Base-by-base conservation (phyloP, 2,888 invertebrate species). In the Lasioglossum marginatum region DNA sequence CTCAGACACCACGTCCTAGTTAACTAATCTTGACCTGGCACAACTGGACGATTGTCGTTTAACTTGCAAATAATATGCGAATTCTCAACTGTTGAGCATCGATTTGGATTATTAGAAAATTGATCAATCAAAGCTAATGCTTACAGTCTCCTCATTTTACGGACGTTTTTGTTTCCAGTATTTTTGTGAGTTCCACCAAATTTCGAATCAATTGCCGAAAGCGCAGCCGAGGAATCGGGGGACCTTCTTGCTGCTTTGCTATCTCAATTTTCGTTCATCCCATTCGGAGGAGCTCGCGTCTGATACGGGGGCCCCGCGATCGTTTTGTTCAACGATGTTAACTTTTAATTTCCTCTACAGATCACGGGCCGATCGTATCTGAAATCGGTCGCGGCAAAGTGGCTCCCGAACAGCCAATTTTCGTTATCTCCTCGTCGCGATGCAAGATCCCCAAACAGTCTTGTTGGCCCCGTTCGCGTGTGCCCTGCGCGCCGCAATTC, bases 301-400 rank as follows among this genome's bases (percentile, higher is more conserved):
- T 14, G 19, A 43, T 37, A 27, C 31, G n/a, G 27, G 12, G 0
- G 27, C 27, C 6, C 6, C 2, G 8, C 14, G 57, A 19, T 57
- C 43, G 43, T 66, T 72, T 77, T 77, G 43, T 52, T 37, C 57
- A 40, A 70, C 52, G 48, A 52, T n/a, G 52, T 83, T 73, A 82
- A 77, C 57, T 77, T 82, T 82, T 72, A 57, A 82, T 77, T 83
- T 77, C 43, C 73, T 34, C 71, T 57, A 10, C 57, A 8, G 43
- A 43, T 6, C 34, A 43, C 16, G 14, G 60, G 40, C 31, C 23
- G 60, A 70, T 71, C 63, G 63, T 63, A 48, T 66, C 72, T 52
- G 16, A 19, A 45, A 34, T 12, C n/a, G 40, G 31, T 48, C 68
- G 31, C 43, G 57, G 19, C 10, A 66, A 68, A 68, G 23, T 34